Evolutionary conservation across 2,113 vertebrate genomes (phyloP).

Genomic region (Otis tarda): DNA sequence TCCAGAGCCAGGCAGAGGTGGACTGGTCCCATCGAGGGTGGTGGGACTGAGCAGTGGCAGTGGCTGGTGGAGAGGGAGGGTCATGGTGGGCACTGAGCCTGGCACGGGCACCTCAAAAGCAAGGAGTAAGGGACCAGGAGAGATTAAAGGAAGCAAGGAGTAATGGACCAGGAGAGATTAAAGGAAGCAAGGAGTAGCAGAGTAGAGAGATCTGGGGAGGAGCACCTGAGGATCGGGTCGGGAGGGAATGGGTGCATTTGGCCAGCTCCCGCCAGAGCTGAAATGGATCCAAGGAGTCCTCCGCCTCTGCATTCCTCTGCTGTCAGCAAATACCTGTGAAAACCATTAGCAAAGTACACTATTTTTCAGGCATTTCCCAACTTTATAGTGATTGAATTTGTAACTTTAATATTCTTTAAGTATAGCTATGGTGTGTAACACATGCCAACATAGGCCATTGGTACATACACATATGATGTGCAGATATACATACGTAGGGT

Average conservation of each 20-base stretch:
- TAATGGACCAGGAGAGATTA: neutral
- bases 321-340: neutral
- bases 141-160: neutral
- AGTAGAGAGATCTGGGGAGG: neutral
- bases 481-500: neutral
- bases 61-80: neutral
- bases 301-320: neutral
- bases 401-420: neutral
- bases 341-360: neutral
- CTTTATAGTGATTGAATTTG: neutral
- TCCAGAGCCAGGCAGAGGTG: neutral
- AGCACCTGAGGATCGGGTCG: rapidly evolving
- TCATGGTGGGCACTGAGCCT: neutral
- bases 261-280: rapidly evolving
- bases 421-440: neutral
- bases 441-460: neutral
- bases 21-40: rapidly evolving
- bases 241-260: neutral
- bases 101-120: neutral
- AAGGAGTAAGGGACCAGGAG: neutral
- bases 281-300: neutral
- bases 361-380: neutral
- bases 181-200: neutral
- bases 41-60: neutral
- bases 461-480: neutral